Evolutionary conservation across 1,140 invertebrate genomes (phyloP).

Genomic region (Tetraneura akinire): DNA sequence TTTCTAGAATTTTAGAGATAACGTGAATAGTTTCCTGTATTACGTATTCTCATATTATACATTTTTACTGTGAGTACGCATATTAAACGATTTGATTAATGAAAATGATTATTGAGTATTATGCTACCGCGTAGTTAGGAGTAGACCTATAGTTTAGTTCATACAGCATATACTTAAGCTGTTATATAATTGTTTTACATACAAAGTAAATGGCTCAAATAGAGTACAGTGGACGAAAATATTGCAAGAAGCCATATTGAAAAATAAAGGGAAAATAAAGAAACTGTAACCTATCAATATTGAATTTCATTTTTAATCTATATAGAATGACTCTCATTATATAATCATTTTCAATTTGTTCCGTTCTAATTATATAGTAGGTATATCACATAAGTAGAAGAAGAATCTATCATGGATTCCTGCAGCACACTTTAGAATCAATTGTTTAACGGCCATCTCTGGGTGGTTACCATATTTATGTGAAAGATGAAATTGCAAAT

Average conservation of each 20-base stretch:
- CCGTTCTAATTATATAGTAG: not conserved
- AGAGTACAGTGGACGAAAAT: not conserved
- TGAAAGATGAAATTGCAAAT: not conserved
- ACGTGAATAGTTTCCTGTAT: too few relatives aligned
- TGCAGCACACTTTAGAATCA: not conserved
- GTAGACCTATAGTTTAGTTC: too few relatives aligned
- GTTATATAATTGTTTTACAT: conserved; percentile 9
- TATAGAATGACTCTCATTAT: not conserved
- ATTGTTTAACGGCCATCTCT: not conserved
- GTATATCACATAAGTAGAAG: too few relatives aligned
- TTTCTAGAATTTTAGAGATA: too few relatives aligned
- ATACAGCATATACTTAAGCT: too few relatives aligned
- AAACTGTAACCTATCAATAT: conserved; percentile 17
- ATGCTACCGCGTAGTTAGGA: too few relatives aligned
- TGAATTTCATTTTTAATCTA: conserved; percentile 22
- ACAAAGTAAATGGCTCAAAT: too few relatives aligned
- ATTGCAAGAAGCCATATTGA: conserved; percentile 31
- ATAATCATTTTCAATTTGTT: conserved; percentile 23
- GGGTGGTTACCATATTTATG: not conserved
- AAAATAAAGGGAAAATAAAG: not conserved
- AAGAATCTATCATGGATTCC: not conserved
- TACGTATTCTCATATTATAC: too few relatives aligned
- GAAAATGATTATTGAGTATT: too few relatives aligned
- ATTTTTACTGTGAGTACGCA: too few relatives aligned
- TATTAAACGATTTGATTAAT: too few relatives aligned